Evolutionary conservation across 2,113 vertebrate species (phyloP).

Genomic region (Macrotis lagotis): DNA sequence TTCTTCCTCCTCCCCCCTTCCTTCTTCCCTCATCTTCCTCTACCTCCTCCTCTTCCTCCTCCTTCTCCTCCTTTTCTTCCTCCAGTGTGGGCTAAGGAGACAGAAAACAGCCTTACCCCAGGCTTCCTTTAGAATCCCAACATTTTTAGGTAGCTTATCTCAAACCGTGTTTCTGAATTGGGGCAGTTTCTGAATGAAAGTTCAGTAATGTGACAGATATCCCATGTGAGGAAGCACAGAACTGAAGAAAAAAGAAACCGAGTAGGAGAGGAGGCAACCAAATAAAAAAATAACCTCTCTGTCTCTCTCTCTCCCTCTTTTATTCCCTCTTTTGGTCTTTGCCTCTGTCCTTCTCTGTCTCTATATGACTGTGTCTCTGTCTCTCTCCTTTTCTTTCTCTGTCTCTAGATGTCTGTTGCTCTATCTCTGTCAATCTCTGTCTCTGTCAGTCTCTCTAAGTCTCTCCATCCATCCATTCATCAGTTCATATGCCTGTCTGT

Average conservation of each 20-base stretch:
- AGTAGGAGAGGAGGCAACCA: slow-evolving; percentile 53
- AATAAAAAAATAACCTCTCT: slow-evolving; percentile 33
- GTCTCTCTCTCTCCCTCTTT: background rate
- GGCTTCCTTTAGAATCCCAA: slow-evolving; percentile 63
- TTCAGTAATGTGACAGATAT: slow-evolving; percentile 69
- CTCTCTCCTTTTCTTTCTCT: background rate
- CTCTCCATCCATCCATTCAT: background rate
- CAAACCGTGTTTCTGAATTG: slow-evolving; percentile 62
- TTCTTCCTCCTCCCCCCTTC: slow-evolving; percentile 62
- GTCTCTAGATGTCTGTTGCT: background rate
- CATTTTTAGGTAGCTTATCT: slow-evolving; percentile 71
- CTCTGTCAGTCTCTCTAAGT: background rate
- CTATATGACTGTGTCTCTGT: background rate
- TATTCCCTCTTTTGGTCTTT: background rate
- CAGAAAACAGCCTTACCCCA: slow-evolving; percentile 67
- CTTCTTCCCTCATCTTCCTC: background rate
- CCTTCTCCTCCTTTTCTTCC: slow-evolving; percentile 45
- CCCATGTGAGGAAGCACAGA: slow-evolving; percentile 51
- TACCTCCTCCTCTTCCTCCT: too few species aligned
- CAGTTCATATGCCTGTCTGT: background rate
- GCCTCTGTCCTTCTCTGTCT: background rate
- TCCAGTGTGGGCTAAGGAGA: slow-evolving; percentile 62
- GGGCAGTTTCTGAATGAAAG: slow-evolving; percentile 50
- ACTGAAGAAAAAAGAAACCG: slow-evolving; percentile 67
- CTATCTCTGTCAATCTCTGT: too few species aligned